Evolutionary conservation across 2,797 vertebrate genomes (phyloP).

Genomic region (Lepilemur ruficaudatus): DNA sequence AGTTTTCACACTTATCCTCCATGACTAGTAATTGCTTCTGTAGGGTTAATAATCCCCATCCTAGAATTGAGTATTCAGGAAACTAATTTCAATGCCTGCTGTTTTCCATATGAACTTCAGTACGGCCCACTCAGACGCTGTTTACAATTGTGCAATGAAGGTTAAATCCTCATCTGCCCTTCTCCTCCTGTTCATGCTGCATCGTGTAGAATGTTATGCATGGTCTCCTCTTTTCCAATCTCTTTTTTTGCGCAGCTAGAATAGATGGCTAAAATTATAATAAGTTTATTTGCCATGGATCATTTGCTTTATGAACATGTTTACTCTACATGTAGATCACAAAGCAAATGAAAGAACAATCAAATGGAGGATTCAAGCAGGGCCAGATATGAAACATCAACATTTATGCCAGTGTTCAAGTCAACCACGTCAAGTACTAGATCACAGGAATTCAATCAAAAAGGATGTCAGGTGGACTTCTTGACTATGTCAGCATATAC

Average conservation of each 20-base stretch:
- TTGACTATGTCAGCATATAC: background rate
- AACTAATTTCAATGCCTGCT: background rate
- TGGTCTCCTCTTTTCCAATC: background rate
- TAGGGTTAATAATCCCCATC: background rate
- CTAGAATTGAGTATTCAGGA: background rate
- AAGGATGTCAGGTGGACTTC: background rate
- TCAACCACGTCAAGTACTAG: background rate
- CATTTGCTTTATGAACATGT: conserved; percentile 3
- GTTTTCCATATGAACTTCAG: background rate
- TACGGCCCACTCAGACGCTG: background rate
- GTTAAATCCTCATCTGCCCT: background rate
- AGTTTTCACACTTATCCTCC: background rate
- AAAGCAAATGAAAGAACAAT: background rate
- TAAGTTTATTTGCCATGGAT: background rate
- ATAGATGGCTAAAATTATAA: background rate
- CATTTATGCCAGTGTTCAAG: background rate
- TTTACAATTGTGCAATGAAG: background rate
- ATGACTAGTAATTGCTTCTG: background rate
- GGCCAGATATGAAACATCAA: background rate
- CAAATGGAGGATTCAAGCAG: background rate
- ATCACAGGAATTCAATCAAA: background rate
- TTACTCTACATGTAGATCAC: background rate
- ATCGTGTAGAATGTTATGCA: background rate
- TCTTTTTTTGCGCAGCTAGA: background rate
- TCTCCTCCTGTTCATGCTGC: background rate